phyloP scores from a whole-genome alignment of 2,113 vertebrate genomes.

The Pipra filicauda region DNA sequence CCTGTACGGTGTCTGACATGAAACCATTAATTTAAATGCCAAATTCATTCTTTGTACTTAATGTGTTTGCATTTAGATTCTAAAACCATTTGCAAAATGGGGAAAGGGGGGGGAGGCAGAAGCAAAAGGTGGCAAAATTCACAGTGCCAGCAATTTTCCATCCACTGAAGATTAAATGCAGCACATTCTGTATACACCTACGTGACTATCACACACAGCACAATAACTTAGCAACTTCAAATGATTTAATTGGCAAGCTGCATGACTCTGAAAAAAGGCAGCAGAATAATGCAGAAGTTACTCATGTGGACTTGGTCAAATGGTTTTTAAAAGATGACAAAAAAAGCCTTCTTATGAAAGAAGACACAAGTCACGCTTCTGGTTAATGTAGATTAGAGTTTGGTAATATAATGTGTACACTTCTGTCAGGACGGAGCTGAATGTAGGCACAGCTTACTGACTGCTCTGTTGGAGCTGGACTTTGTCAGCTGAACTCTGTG shows the following conservation, averaged over 20 bases:
- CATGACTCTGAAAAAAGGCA: not conserved
- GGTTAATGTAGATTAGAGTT: conserved; percentile 31
- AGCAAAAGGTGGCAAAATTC: not conserved
- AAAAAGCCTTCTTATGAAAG: not conserved
- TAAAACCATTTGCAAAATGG: not conserved
- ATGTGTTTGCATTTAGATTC: conserved; percentile 36
- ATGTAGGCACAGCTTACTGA: not conserved
- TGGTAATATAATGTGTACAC: not conserved
- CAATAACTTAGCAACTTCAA: conserved; percentile 35
- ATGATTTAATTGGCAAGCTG: conserved; percentile 22
- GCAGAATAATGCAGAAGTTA: not conserved
- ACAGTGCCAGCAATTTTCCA: conserved; percentile 42
- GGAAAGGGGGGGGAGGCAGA: not conserved
- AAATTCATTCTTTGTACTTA: conserved; percentile 37
- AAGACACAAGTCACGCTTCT: conserved; percentile 2
- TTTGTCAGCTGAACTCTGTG: not conserved
- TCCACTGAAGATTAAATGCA: conserved; percentile 34
- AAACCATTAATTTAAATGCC: conserved; percentile 53
- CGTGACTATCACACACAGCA: conserved; percentile 27
- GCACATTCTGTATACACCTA: conserved; percentile 18
- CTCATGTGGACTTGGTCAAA: not conserved
- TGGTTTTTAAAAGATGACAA: not conserved
- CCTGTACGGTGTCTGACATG: not conserved
- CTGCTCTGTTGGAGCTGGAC: not conserved
- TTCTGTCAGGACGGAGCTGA: not conserved